Evolutionary conservation across 2,113 vertebrate genomes (phyloP).

Genomic region (Sula dactylatra): DNA sequence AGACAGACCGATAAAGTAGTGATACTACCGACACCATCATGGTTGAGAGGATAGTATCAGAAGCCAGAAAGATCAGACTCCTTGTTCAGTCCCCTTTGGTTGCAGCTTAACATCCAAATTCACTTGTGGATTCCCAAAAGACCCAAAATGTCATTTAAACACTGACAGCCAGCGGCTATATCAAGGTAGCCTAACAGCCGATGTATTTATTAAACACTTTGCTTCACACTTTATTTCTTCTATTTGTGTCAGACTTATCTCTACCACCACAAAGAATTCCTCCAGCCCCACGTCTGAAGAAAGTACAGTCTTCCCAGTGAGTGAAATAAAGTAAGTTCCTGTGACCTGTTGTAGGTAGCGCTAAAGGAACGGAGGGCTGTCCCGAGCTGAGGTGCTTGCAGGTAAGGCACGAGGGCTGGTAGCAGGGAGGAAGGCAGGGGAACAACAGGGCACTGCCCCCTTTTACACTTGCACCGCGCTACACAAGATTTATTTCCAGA

Average conservation of each 20-base stretch:
- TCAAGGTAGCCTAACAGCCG: neutral
- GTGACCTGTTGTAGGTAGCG: neutral
- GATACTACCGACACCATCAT: neutral
- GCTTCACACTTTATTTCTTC: neutral
- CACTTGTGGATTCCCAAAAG: neutral
- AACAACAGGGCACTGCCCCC: neutral
- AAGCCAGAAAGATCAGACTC: neutral
- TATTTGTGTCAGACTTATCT: neutral
- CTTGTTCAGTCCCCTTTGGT: neutral
- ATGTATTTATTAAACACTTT: neutral
- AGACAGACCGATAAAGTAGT: neutral
- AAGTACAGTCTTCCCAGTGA: neutral
- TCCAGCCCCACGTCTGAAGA: neutral
- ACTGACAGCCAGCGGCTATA: neutral
- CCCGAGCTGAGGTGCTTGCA: neutral
- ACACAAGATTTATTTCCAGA: neutral
- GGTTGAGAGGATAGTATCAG: neutral
- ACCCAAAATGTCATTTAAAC: neutral
- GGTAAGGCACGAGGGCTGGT: neutral
- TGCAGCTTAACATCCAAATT: neutral
- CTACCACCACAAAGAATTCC: neutral
- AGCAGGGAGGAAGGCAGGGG: neutral
- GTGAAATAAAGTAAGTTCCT: neutral
- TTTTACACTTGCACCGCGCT: rapidly evolving
- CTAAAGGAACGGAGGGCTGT: neutral